phyloP scores from a whole-genome alignment of 2,113 vertebrate species.

The Channa argus region DNA sequence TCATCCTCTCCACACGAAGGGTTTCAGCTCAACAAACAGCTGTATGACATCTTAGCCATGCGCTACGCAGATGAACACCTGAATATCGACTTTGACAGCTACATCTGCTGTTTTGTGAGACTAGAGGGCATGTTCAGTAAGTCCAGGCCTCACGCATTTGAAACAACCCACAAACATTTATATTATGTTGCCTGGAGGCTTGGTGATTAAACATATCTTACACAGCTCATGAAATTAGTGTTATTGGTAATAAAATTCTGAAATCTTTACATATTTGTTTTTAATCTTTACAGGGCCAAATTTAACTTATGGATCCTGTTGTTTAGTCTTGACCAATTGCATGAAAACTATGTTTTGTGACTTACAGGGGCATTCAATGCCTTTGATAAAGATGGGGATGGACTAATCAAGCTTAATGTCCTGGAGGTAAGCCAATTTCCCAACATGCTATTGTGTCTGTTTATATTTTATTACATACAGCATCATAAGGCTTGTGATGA shows the following conservation, averaged over 20 bases:
- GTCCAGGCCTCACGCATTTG: slow-evolving; percentile 58
- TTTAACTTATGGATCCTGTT: no score
- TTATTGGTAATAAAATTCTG: no score
- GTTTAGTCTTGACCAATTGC: background rate
- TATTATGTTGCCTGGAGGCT: no score
- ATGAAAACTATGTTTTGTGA: background rate
- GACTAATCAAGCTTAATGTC: slow-evolving; percentile 95
- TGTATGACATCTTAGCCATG: slow-evolving; percentile 97
- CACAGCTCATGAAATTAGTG: no score
- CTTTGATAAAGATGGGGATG: slow-evolving; percentile 97
- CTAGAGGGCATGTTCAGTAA: slow-evolving; percentile 99
- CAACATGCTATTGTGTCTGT: background rate
- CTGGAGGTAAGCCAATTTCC: slow-evolving; percentile 87
- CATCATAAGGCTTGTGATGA: background rate
- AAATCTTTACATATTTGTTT: no score
- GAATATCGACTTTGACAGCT: slow-evolving; percentile 96
- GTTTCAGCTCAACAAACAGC: slow-evolving; percentile 94
- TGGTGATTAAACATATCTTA: no score
- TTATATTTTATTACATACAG: background rate
- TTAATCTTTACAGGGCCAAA: no score
- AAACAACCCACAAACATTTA: no score
- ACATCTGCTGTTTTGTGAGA: slow-evolving; percentile 96
- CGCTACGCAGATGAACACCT: slow-evolving; percentile 92
- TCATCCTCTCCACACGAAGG: slow-evolving; percentile 76
- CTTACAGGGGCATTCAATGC: slow-evolving; percentile 92